phyloP scores from a whole-genome alignment of 2,113 vertebrate species.

The Echinops telfairi region DNA sequence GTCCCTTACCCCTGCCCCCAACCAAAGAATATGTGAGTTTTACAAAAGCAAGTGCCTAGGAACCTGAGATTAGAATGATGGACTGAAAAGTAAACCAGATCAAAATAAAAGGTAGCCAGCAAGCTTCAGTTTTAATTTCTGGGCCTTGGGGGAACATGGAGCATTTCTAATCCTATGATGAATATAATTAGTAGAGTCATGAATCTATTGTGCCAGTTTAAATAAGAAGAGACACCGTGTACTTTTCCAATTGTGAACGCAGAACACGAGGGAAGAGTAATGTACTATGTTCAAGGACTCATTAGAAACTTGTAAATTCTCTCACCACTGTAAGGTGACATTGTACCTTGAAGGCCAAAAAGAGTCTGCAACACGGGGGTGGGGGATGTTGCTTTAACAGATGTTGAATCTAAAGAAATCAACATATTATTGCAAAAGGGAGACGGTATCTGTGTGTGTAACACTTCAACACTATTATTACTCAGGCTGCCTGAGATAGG shows the following conservation, averaged over 20 bases:
- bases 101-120: constrained; percentile 15
- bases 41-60: background rate
- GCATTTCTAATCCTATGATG: constrained; percentile 2
- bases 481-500: background rate
- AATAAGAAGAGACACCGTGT: background rate
- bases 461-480: background rate
- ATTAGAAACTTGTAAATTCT: constrained; percentile 40
- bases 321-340: background rate
- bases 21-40: background rate
- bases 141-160: background rate
- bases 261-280: background rate
- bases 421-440: background rate
- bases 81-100: background rate
- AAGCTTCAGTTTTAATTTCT: constrained; percentile 36
- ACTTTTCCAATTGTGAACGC: constrained; percentile 23
- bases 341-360: background rate
- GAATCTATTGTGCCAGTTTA: background rate
- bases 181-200: background rate
- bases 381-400: constrained; percentile 1
- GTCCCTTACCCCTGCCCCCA: too few relatives aligned
- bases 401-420: constrained; percentile 32
- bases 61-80: background rate
- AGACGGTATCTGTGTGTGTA: background rate
- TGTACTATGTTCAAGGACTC: constrained; percentile 5
- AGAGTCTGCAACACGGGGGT: background rate